A percentile compares a stretch with the other conserved stretches of the same genome.
These are phyloP conservation scores for Listronotus oregonensis DNA, from an alignment of 1,140 invertebrate species.

Conservation along the genomic window DNA sequence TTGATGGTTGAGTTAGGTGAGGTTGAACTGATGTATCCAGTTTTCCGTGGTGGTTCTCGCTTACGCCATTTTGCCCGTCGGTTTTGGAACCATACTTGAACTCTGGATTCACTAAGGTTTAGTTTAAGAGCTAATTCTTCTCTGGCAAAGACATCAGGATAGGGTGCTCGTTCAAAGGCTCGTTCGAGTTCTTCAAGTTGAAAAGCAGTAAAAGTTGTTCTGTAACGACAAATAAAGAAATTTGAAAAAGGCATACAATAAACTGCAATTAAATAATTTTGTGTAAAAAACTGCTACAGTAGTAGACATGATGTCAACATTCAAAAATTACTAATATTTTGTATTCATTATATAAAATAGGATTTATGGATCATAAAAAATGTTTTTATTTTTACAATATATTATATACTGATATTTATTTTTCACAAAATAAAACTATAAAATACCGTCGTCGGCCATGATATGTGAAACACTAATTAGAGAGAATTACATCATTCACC, in stretches of 20 bases:
- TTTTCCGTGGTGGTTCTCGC: slow-evolving; percentile 94
- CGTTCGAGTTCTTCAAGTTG: slow-evolving; percentile 93
- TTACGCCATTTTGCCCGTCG: slow-evolving; percentile 97
- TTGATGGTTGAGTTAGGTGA: slow-evolving; percentile 62
- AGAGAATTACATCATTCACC: no score
- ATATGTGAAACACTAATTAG: no score
- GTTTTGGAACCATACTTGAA: slow-evolving; percentile 95
- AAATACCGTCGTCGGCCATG: no score
- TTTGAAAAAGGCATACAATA: not conserved
- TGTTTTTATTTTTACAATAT: no score
- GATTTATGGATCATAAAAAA: no score
- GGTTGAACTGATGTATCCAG: slow-evolving; percentile 60
- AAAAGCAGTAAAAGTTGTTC: slow-evolving; percentile 95
- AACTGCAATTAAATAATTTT: not conserved
- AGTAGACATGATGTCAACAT: no score
- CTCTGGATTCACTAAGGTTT: slow-evolving; percentile 88
- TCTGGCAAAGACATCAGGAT: slow-evolving; percentile 94
- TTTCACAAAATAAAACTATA: no score
- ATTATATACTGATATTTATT: no score
- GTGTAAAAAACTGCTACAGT: no score
- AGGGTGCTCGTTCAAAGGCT: slow-evolving; percentile 92
- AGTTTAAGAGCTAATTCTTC: slow-evolving; percentile 92
- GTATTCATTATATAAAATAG: no score
- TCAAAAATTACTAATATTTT: no score
- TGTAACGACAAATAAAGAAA: slow-evolving; percentile 57